Percentiles rank a stretch among this genome's conserved stretches.
phyloP scores from a whole-genome alignment of 2,888 invertebrate species.

The Lithophane socia region DNA sequence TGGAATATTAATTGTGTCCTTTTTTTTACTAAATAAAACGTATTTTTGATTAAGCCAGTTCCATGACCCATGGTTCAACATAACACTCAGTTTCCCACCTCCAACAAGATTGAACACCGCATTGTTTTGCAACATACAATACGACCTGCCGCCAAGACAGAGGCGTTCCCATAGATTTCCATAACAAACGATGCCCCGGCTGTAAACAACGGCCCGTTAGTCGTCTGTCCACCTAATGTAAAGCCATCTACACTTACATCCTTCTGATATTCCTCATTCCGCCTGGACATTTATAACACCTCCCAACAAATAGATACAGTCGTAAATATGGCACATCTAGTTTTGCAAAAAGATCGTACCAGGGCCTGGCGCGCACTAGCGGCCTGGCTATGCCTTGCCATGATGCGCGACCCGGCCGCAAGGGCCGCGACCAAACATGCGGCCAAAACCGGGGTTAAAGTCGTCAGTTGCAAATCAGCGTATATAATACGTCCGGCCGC shows the following conservation, averaged over 20 bases:
- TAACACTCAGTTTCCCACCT: background rate
- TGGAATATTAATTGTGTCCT: background rate
- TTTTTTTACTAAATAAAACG: background rate
- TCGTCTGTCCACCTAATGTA: conserved; percentile 35
- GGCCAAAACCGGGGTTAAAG: no score
- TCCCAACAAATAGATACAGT: conserved; percentile 10
- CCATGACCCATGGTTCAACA: background rate
- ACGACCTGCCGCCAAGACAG: conserved; percentile 25
- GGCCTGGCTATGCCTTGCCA: no score
- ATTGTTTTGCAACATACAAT: conserved; percentile 28
- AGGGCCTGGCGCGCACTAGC: no score
- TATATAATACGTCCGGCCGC: no score
- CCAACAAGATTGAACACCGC: background rate
- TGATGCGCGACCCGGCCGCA: no score
- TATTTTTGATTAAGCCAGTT: background rate
- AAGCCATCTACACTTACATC: conserved; percentile 27
- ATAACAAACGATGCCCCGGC: conserved; percentile 45
- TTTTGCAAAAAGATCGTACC: background rate
- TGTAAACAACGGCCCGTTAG: conserved; percentile 29
- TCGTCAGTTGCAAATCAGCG: no score
- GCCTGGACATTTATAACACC: conserved; percentile 27
- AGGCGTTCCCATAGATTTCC: conserved; percentile 45
- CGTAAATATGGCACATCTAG: background rate
- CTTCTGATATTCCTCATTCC: conserved; percentile 7
- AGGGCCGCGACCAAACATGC: no score